Base-by-base conservation (phyloP, 2,113 vertebrate species). In the Cinclus mexicanus region DNA sequence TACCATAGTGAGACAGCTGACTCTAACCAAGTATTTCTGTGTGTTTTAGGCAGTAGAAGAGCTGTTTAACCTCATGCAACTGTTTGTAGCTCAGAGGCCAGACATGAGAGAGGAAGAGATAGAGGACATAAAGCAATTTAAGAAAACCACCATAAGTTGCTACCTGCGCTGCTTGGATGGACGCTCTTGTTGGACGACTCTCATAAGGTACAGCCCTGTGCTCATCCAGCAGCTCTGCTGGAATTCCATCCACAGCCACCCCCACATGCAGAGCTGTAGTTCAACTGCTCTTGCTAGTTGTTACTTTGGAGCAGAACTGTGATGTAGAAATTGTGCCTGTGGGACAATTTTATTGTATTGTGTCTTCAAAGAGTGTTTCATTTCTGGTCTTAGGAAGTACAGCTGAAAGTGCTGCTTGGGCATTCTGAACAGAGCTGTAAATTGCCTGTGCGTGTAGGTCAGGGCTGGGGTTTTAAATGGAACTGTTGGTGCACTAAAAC, bases 91-190 rank as follows among this genome's bases (percentile, higher is more conserved):
- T 77, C 99, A 99, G 98, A 98, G 99, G 46, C 97, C 98, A 72
- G 99, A 99, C 96, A 99, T 99, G 99, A 98, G 99, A 91, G 99
- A 99, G 72, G 99, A 99, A 63, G 99, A 99, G 91, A 91, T 99
- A 93, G 99, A 99, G 95, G 99, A 99, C 87, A 97, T 99, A 70
- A 99, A 99, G 74, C 99, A 99, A 97, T 99, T 99, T 89, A 99
- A 99, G 98, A 99, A 99, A 97, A 99, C 99, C 80, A 99, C 99
- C 91, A 99, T 99, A 97, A 99, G 98, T 98, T 99, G 99, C 97
- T 99, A 99, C 95, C 98, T 99, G 93, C 99, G 99, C 96, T 99
- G 99, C 96, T 98, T 99, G 98, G 99, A 99, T 20, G 99, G 99
- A 18, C 99, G 99, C 65, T 99, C 99, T 91, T 99, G 99, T 97